Percentiles rank a stretch among this genome's conserved stretches.
phyloP scores from a whole-genome alignment of 1,140 invertebrate genomes.

The Gryllus bimaculatus region DNA sequence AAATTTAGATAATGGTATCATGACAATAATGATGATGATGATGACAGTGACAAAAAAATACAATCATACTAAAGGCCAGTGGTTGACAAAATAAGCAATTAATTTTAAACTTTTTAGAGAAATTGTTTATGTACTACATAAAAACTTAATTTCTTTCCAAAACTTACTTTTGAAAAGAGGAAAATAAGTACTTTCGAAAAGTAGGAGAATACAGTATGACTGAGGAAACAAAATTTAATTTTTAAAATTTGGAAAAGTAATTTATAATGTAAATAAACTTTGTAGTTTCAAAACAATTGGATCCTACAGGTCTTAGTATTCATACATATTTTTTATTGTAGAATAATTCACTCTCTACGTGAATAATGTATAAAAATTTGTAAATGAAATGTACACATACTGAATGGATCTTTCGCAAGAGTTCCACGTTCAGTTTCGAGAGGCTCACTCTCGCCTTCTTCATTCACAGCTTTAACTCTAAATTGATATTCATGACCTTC shows the following conservation, averaged over 20 bases:
- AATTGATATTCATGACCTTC: slow-evolving; percentile 95
- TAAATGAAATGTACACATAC: slow-evolving; percentile 39
- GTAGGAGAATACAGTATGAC: too few relatives aligned
- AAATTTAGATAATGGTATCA: neutral
- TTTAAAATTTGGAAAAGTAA: too few relatives aligned
- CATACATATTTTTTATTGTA: too few relatives aligned
- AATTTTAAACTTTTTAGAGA: neutral
- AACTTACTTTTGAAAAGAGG: too few relatives aligned
- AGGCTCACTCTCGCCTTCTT: slow-evolving; percentile 94
- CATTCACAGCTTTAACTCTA: slow-evolving; percentile 94
- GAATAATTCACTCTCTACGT: too few relatives aligned
- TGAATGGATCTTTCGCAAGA: slow-evolving; percentile 89
- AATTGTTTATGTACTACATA: too few relatives aligned
- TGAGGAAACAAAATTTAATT: too few relatives aligned
- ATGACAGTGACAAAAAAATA: neutral
- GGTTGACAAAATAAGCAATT: neutral
- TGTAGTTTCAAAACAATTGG: too few relatives aligned
- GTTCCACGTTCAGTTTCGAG: slow-evolving; percentile 77
- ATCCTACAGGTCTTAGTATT: too few relatives aligned
- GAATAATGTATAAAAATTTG: neutral
- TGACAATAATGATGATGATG: neutral
- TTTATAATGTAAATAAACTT: too few relatives aligned
- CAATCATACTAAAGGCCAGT: neutral
- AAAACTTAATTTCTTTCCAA: too few relatives aligned
- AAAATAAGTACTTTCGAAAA: too few relatives aligned